Evolutionary conservation across 2,113 vertebrate genomes (phyloP).

Genomic region (Peromyscus leucopus): DNA sequence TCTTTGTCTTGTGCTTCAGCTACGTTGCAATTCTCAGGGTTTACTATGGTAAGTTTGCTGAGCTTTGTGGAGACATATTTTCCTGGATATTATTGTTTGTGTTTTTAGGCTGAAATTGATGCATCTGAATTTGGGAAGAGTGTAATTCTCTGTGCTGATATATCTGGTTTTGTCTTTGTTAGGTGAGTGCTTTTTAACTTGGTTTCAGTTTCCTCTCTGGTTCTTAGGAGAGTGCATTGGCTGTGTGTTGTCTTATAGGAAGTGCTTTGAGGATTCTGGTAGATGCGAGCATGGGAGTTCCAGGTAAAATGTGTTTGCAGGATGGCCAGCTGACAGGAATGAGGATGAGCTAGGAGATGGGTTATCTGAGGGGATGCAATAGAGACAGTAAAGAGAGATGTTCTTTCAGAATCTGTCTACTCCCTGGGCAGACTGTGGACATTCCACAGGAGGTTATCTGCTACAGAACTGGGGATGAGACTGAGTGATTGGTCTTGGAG

Average conservation of each 20-base stretch:
- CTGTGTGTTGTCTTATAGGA: neutral
- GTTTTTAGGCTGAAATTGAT: neutral
- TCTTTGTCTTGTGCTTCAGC: neutral
- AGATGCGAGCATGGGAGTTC: too few species aligned
- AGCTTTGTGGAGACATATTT: too few species aligned
- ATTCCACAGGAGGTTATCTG: neutral
- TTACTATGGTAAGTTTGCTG: neutral
- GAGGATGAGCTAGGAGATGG: neutral
- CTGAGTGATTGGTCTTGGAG: neutral
- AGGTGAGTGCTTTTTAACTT: neutral
- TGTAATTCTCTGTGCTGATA: neutral
- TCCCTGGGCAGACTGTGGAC: neutral
- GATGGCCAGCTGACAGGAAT: too few species aligned
- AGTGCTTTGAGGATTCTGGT: neutral
- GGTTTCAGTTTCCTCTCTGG: neutral
- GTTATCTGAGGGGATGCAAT: rapidly evolving
- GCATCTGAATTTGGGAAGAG: neutral
- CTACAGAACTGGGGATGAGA: neutral
- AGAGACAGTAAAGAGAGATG: neutral
- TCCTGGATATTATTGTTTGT: neutral
- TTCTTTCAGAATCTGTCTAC: neutral
- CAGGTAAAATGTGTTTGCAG: neutral
- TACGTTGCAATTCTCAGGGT: neutral
- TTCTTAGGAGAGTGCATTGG: neutral
- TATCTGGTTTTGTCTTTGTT: neutral